Conservation (phyloP, 2,888 invertebrate genomes). For the Oxycera nigricornis region DNA sequence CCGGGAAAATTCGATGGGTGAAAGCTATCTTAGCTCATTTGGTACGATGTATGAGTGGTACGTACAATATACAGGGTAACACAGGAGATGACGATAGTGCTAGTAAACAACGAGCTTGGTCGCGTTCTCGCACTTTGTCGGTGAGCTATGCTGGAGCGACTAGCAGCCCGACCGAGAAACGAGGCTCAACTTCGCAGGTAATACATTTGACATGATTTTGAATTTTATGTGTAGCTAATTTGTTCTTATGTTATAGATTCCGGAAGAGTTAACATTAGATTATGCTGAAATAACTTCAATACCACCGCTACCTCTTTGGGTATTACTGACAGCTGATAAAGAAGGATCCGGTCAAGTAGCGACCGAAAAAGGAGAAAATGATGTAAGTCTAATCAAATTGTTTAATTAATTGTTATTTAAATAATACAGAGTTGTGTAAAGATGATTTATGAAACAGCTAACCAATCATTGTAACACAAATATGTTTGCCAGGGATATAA, state of each 20-base stretch:
- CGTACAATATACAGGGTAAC: slow-evolving; percentile 65
- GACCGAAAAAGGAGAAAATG: slow-evolving; percentile 63
- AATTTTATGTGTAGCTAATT: background rate
- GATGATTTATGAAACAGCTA: no score
- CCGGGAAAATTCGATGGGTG: slow-evolving; percentile 97
- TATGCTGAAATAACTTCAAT: slow-evolving; percentile 98
- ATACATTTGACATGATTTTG: background rate
- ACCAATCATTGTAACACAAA: background rate
- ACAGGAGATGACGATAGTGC: slow-evolving; percentile 68
- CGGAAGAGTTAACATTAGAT: slow-evolving; percentile 87
- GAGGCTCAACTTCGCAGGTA: slow-evolving; percentile 76
- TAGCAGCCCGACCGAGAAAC: slow-evolving; percentile 77
- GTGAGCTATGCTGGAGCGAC: slow-evolving; percentile 83
- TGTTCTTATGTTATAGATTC: slow-evolving; percentile 64
- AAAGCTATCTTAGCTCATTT: slow-evolving; percentile 97
- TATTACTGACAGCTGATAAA: slow-evolving; percentile 91
- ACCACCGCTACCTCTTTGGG: slow-evolving; percentile 96
- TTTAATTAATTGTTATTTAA: background rate
- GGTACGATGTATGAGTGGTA: slow-evolving; percentile 78
- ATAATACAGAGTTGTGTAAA: no score
- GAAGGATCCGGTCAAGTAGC: slow-evolving; percentile 68
- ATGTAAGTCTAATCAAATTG: slow-evolving; percentile 57
- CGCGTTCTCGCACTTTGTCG: slow-evolving; percentile 86
- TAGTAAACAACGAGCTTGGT: slow-evolving; percentile 78
- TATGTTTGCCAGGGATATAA: slow-evolving; percentile 74